Conservation (phyloP, 2,888 invertebrate species). For the Pherbina coryleti region DNA sequence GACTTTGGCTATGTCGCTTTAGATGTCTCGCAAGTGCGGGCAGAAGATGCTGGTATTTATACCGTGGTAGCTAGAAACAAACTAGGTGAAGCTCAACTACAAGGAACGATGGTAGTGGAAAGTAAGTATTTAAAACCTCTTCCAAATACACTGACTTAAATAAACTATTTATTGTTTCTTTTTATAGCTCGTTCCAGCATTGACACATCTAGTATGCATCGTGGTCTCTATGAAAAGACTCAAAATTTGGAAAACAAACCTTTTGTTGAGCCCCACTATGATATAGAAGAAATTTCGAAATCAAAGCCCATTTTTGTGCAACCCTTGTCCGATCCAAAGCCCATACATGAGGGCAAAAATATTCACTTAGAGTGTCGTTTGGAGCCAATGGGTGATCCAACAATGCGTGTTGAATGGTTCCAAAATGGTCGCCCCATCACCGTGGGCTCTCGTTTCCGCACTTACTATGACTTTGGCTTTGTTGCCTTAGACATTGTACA, state of each 20-base stretch:
- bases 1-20: constrained; percentile 98
- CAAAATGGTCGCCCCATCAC: constrained; percentile 92
- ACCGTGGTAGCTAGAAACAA: constrained; percentile 93
- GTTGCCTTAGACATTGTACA: constrained; percentile 96
- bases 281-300: constrained; percentile 92
- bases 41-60: constrained; percentile 93
- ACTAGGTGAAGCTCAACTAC: constrained; percentile 87
- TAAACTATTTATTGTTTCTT: constrained; percentile 1
- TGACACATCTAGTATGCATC: constrained; percentile 92
- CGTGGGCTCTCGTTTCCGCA: constrained; percentile 91
- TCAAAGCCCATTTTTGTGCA: constrained; percentile 95
- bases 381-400: constrained; percentile 96
- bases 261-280: constrained; percentile 88
- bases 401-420: constrained; percentile 96
- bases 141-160: constrained; percentile 4
- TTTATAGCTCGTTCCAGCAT: constrained; percentile 86
- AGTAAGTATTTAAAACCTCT: constrained; percentile 75
- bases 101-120: constrained; percentile 88
- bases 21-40: constrained; percentile 91
- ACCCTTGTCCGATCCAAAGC: constrained; percentile 87
- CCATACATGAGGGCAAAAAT: constrained; percentile 88
- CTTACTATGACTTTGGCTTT: constrained; percentile 97
- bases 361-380: constrained; percentile 92
- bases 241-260: constrained; percentile 87
- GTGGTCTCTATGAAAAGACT: constrained; percentile 87